phyloP scores from a whole-genome alignment of 2,797 vertebrate genomes.

The Chelonia mydas region DNA sequence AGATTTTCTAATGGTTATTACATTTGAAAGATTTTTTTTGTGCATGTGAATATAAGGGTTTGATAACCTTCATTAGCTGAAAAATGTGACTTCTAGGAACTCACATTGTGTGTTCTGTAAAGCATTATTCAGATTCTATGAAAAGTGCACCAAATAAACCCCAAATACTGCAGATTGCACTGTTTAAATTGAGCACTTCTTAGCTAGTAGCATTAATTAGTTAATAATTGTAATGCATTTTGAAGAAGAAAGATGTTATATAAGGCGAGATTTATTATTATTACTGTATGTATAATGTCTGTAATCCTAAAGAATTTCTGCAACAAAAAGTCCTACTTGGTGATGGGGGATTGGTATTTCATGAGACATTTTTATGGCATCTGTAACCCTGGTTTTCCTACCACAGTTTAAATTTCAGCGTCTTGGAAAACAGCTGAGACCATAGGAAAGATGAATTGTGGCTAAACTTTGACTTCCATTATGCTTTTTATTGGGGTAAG shows the following conservation, averaged over 20 bases:
- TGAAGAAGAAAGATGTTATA: not conserved
- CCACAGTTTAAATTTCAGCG: not conserved
- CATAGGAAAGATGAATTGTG: not conserved
- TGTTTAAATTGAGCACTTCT: not conserved
- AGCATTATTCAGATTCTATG: not conserved
- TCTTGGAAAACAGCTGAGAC: not conserved
- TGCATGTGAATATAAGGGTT: not conserved
- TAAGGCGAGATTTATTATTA: not conserved
- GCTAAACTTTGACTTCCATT: not conserved
- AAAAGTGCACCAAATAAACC: not conserved
- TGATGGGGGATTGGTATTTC: not conserved
- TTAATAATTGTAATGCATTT: not conserved
- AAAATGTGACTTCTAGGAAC: not conserved
- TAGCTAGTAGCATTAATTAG: not conserved
- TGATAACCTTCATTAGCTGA: not conserved
- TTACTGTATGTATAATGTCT: not conserved
- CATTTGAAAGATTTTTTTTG: not conserved
- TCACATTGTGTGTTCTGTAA: not conserved
- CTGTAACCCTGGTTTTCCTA: not conserved
- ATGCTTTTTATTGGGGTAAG: not conserved
- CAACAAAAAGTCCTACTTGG: not conserved
- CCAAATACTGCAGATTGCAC: not conserved
- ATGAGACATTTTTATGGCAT: not conserved
- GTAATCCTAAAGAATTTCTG: not conserved
- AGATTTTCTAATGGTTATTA: not conserved